Evolutionary conservation across 1,140 invertebrate genomes (phyloP).

Genomic region (Diprion similis): DNA sequence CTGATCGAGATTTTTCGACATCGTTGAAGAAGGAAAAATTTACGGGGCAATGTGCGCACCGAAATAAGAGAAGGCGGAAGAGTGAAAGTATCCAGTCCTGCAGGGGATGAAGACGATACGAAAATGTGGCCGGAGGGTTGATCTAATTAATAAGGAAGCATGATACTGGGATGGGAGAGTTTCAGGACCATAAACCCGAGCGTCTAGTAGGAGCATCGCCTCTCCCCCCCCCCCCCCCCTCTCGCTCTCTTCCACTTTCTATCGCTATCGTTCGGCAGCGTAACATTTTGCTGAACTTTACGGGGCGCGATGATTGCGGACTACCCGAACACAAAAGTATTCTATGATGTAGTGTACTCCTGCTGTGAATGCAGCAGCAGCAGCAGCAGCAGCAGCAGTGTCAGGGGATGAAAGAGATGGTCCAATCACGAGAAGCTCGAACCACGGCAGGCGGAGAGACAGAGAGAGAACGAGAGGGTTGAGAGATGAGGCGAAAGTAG

Average conservation of each 20-base stretch:
- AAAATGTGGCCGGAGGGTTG: background rate
- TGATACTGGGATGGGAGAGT: background rate
- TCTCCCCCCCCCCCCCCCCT: background rate
- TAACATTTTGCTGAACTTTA: slow-evolving; percentile 31
- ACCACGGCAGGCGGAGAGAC: background rate
- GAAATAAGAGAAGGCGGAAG: no score
- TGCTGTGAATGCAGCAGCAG: slow-evolving; percentile 2
- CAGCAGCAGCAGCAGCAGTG: background rate
- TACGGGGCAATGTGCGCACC: no score
- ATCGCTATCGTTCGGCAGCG: slow-evolving; percentile 7
- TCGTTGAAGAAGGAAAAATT: no score
- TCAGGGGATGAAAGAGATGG: background rate
- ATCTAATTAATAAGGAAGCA: background rate
- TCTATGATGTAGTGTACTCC: slow-evolving; percentile 28
- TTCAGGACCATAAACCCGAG: background rate
- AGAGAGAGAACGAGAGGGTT: background rate
- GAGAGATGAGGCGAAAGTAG: background rate
- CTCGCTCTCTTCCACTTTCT: background rate
- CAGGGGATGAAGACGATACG: background rate
- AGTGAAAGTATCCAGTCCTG: no score
- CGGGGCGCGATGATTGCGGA: slow-evolving; percentile 28
- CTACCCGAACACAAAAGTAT: slow-evolving; percentile 26
- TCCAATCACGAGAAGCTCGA: background rate
- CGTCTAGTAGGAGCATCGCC: background rate
- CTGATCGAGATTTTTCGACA: no score